Base-by-base conservation (phyloP, 92 coral and sea anemone genomes). In the Muricea muricata region DNA sequence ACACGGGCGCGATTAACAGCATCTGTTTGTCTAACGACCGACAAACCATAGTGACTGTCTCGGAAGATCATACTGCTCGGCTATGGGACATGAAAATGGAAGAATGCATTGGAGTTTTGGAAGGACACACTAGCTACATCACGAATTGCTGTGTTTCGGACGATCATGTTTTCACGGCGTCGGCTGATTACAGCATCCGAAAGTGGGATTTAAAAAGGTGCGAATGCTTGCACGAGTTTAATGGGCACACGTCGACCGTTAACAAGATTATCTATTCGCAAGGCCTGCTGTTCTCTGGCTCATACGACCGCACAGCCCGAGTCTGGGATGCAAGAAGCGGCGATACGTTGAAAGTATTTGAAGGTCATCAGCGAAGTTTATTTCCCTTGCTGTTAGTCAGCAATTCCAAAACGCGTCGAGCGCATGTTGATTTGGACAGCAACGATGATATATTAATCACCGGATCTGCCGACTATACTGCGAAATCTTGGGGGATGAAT, bases 401-500 rank as follows among this genome's bases (percentile, higher is more conserved):
- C 25, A 54, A 89, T 42, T 93, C 99, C 18, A 93, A 96, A 74
- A 86, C 95, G 23, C 92, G 85, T 67, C 94, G 99, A 14, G 93
- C 78, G 65, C 81, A 57, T 85, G 90, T 90, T 28, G 99, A 96
- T 63, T 68, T 96, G 93, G 98, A 93, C 57, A 92, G 87, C 80
- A 92, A 91, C 84, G 94, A 96, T 79, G 99, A 96, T 77, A 89
- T 92, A 30, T 88, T 96, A 13, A 87, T 93, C 37, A 89, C 99
- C 0, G 99, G 99, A 58, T 93, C 99, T 67, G 97, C 86, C 9
- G 99, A 96, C 80, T 56, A 47, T 87, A 93, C 97, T 42, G 99
- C 99, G 29, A 96, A 93, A 82, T 89, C 97, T 42, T 96, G 99
- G 99, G 98, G 95, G 15, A 86, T 96, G 99, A 96, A 94, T 88